Evolutionary conservation across 2,113 vertebrate species (phyloP).

Genomic region (Axis porcinus): DNA sequence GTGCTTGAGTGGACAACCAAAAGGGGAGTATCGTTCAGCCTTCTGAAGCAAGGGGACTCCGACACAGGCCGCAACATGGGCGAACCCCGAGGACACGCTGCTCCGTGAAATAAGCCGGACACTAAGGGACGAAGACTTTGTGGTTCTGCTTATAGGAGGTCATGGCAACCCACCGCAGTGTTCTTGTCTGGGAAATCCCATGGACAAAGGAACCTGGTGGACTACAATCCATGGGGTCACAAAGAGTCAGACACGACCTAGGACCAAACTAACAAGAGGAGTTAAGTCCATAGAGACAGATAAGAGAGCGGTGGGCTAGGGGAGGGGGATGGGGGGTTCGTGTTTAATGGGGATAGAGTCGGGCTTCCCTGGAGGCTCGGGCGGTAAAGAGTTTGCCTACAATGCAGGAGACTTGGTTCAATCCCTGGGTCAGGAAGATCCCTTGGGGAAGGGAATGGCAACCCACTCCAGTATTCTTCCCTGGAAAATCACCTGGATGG

Average conservation of each 20-base stretch:
- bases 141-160: not conserved
- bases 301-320: rapidly evolving
- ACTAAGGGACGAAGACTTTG: not conserved
- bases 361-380: not conserved
- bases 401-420: not conserved
- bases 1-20: rapidly evolving
- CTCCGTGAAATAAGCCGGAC: rapidly evolving
- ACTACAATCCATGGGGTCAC: not conserved
- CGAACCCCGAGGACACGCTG: rapidly evolving
- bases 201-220: not conserved
- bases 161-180: not conserved
- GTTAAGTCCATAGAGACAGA: no score
- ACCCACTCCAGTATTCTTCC: not conserved
- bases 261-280: not conserved
- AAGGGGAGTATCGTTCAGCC: rapidly evolving
- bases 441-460: not conserved
- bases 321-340: not conserved
- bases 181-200: not conserved
- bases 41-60: not conserved
- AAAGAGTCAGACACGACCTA: not conserved
- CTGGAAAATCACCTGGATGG: not conserved
- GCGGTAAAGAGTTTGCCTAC: not conserved
- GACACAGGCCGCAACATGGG: rapidly evolving
- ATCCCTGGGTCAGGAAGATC: not conserved
- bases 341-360: not conserved